Evolutionary conservation across 2,888 invertebrate species (phyloP).

Genomic region (Andrena hattorfiana): DNA sequence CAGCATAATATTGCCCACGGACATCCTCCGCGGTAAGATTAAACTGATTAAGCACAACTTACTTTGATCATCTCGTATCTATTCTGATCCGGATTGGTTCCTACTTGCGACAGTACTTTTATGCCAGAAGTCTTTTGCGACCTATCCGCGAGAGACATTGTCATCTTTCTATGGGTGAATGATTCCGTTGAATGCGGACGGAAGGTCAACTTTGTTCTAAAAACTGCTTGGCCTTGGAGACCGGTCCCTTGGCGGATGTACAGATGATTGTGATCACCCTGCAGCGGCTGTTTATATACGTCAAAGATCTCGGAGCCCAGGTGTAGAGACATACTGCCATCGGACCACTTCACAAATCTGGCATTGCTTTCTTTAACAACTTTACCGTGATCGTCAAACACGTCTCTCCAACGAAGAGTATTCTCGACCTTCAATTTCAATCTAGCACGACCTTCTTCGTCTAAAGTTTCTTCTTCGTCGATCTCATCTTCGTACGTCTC

Average conservation of each 20-base stretch:
- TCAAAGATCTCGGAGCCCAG: conserved; percentile 99
- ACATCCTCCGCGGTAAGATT: background rate
- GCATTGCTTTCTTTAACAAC: conserved; percentile 96
- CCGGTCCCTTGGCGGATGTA: conserved; percentile 99
- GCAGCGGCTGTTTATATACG: conserved; percentile 96
- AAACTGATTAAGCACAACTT: conserved; percentile 52
- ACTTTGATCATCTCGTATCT: conserved; percentile 96
- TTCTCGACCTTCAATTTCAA: conserved; percentile 98
- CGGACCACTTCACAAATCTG: conserved; percentile 98
- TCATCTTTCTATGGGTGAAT: conserved; percentile 99
- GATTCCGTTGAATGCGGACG: conserved; percentile 99
- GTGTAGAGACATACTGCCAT: conserved; percentile 98
- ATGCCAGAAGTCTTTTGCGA: conserved; percentile 97
- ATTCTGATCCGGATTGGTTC: conserved; percentile 97
- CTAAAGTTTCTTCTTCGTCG: conserved; percentile 98
- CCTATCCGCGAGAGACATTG: conserved; percentile 97
- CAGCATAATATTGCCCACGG: background rate
- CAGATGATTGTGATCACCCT: conserved; percentile 98
- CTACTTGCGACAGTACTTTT: conserved; percentile 97
- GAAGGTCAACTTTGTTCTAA: conserved; percentile 98
- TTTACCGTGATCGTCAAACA: conserved; percentile 93
- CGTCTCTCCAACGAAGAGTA: conserved; percentile 97
- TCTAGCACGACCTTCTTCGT: conserved; percentile 98
- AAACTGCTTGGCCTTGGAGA: conserved; percentile 98
- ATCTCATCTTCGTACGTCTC: conserved; percentile 99